phyloP scores from a whole-genome alignment of 2,797 vertebrate species.

The Chelon labrosus region DNA sequence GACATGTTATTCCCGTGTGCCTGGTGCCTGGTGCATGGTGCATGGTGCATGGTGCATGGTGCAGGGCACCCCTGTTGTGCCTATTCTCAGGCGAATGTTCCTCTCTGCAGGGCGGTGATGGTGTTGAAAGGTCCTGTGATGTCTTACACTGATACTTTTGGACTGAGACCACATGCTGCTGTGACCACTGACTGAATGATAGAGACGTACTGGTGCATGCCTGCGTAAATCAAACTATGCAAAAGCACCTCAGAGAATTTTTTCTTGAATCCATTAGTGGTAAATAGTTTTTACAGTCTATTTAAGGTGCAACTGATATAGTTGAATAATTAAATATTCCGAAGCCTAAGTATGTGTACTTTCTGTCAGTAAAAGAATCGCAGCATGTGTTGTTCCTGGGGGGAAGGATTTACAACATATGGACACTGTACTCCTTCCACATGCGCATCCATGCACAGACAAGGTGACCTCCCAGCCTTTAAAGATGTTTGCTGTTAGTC shows the following conservation, averaged over 20 bases:
- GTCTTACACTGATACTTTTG: constrained; percentile 38
- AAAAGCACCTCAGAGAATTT: neutral
- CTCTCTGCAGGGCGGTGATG: constrained; percentile 42
- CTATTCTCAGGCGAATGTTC: constrained; percentile 56
- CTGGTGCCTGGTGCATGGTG: constrained; percentile 29
- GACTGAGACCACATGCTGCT: constrained; percentile 63
- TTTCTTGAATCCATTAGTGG: neutral
- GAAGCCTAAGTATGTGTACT: neutral
- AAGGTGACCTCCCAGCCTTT: constrained; percentile 68
- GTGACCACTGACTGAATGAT: constrained; percentile 11
- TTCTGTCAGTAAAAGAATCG: constrained; percentile 9
- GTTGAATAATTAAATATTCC: neutral
- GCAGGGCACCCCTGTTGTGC: constrained; percentile 15
- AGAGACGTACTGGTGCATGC: constrained; percentile 10
- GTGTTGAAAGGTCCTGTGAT: constrained; percentile 36
- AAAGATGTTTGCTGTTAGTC: constrained; percentile 73
- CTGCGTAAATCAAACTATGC: constrained; percentile 8
- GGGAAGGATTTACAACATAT: constrained; percentile 79
- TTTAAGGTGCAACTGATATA: neutral
- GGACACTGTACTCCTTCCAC: constrained; percentile 75
- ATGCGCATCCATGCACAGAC: constrained; percentile 68
- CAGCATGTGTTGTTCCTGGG: constrained; percentile 44
- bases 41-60: constrained; percentile 13
- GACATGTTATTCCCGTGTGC: constrained; percentile 36
- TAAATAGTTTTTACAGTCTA: too few relatives aligned